Evolutionary conservation across 23 tunicate species (phyloP), one percentile per base, ranked within the genome.

Genomic region (Oikopleura dioica): DNA sequence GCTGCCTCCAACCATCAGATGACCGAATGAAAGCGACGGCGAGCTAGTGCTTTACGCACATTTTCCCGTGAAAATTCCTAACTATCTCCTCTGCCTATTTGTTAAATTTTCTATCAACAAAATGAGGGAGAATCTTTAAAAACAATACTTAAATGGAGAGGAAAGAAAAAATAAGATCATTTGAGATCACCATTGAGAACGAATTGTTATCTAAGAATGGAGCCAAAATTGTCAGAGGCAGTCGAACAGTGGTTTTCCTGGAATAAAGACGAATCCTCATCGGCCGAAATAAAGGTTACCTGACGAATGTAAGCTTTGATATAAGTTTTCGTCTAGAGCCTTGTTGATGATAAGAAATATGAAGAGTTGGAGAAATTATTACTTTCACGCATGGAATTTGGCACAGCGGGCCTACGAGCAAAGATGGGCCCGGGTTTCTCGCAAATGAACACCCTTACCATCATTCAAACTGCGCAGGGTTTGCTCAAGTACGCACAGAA

Each of bases 371-470:
- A 68, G 75, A 84, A 89, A 77, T 79, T 78, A 67, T 44, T 84
- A 1, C 78, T 82, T 1, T 50, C 79, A 75, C 68, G 96, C 36
- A 81, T 89, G 96, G 96, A 84, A 80, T 89, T 89, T 59, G 96
- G 96, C 29, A 89, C 95, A 35, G 95, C 95, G 59, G 97, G 97
- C 9, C 69, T 91, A 28, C 77, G 97, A 34, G 97, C 97, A 29
- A 83, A 78, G 63, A 91, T 91, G 97, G 97, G 92, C 4, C 81
- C 87, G 72, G 97, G 97, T 36, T 87, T 81, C 78, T 78, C 92
- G 9, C 78, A 58, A 37, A 91, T 91, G 97, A 91, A 91, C 82
- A 91, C 82, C 69, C 77, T 91, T 36, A 91, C 97, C 51, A 86
- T 91, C 35, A 86, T 91, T 44, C 97, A 91, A 80, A 91, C 97